Percentiles rank a stretch among this genome's conserved stretches.
phyloP scores from a whole-genome alignment of 2,113 vertebrate genomes.

The Pangasianodon gigas region DNA sequence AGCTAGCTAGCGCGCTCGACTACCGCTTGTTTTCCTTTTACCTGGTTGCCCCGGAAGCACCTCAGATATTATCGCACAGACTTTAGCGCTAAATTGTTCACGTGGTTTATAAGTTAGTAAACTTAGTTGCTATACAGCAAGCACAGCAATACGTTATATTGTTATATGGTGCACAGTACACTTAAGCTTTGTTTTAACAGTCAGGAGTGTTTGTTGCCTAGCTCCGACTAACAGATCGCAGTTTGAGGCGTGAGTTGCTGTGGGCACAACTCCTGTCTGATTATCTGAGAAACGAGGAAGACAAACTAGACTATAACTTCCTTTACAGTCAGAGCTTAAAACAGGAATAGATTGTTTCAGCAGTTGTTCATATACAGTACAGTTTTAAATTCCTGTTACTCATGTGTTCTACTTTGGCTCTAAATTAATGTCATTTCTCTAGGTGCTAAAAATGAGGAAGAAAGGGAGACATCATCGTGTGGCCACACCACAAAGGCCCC shows the following conservation, averaged over 20 bases:
- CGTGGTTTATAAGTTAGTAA: conserved; percentile 9
- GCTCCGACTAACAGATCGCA: conserved; percentile 12
- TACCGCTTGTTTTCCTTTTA: conserved; percentile 7
- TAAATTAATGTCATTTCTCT: conserved; percentile 26
- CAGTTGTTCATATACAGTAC: neutral
- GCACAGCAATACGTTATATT: neutral
- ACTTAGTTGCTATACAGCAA: neutral
- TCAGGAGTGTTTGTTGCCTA: neutral
- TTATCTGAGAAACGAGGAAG: neutral
- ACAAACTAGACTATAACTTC: neutral
- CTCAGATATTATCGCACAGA: neutral
- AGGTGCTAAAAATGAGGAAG: conserved; percentile 84
- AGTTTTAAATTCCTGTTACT: neutral
- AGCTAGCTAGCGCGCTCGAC: neutral
- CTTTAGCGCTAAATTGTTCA: neutral
- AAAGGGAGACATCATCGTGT: conserved; percentile 87
- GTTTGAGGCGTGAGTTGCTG: conserved; percentile 12
- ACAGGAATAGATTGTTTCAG: neutral
- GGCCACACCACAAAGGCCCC: conserved; percentile 80
- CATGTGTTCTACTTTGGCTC: neutral
- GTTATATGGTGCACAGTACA: neutral
- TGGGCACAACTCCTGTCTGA: neutral
- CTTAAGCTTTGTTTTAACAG: neutral
- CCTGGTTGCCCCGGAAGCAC: conserved; percentile 11
- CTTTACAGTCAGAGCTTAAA: neutral